phyloP scores from a whole-genome alignment of 2,888 invertebrate species.

The Fissipunctia ypsillon region DNA sequence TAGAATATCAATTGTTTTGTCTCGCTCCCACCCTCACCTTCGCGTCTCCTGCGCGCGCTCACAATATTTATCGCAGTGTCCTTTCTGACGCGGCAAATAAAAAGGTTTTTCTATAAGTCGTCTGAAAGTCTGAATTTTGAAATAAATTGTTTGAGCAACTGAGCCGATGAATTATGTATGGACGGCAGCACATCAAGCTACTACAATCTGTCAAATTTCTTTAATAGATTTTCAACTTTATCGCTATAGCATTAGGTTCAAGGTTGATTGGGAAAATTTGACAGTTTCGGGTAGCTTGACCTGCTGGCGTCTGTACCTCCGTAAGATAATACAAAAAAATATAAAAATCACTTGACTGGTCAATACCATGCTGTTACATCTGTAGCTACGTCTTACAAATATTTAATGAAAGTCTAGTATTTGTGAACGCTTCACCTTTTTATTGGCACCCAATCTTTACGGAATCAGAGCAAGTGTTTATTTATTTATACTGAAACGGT shows the following conservation, averaged over 20 bases:
- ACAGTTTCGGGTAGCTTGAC: too few species aligned
- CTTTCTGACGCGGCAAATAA: neutral
- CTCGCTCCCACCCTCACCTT: too few species aligned
- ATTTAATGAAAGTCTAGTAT: conserved; percentile 48
- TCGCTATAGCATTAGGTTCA: too few species aligned
- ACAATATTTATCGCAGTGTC: neutral
- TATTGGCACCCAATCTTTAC: conserved; percentile 43
- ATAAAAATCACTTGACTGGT: neutral
- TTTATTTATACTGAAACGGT: conserved; percentile 48
- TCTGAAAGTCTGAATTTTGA: neutral
- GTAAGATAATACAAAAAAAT: neutral
- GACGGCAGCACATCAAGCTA: too few species aligned
- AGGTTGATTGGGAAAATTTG: too few species aligned
- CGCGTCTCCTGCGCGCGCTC: too few species aligned
- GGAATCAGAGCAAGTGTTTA: conserved; percentile 56
- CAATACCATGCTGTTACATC: conserved; percentile 15
- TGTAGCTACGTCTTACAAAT: conserved; percentile 35
- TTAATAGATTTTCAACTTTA: too few species aligned
- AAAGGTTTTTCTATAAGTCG: neutral
- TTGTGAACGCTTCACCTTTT: conserved; percentile 45
- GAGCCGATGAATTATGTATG: neutral
- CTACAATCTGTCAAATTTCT: too few species aligned
- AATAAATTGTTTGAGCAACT: neutral
- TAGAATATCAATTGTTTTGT: too few species aligned
- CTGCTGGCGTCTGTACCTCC: too few species aligned